These are phyloP conservation scores for Platycercus adscitus DNA, from an alignment of 2,113 vertebrate species.

Conservation along the genomic window DNA sequence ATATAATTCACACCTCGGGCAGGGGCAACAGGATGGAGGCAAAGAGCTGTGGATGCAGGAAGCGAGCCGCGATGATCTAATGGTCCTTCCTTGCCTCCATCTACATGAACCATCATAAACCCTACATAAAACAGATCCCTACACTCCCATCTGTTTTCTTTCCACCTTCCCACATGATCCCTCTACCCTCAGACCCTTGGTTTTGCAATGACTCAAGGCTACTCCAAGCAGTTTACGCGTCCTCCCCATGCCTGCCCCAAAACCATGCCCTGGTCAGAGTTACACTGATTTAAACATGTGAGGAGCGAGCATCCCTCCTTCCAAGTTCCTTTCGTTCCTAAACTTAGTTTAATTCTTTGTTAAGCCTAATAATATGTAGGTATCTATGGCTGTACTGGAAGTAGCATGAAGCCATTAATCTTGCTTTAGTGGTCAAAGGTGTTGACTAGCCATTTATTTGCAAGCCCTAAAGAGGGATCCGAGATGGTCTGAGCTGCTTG, in stretches of 20 bases:
- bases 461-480: neutral
- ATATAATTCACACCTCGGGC: neutral
- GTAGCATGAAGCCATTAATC: neutral
- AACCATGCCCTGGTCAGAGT: neutral
- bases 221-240: neutral
- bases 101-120: neutral
- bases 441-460: neutral
- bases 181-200: neutral
- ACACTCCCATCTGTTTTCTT: neutral
- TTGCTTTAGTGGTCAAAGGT: neutral
- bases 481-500: neutral
- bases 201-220: neutral
- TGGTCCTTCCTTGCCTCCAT: neutral
- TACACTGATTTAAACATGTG: neutral
- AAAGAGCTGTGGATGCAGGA: neutral
- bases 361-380: neutral
- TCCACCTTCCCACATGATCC: accelerated
- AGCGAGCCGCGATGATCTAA: neutral
- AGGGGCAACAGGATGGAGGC: neutral
- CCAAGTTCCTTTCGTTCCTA: neutral
- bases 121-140: neutral
- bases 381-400: neutral
- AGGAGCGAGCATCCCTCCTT: neutral
- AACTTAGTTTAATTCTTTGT: neutral
- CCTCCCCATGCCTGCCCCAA: neutral